Evolutionary conservation across 2,888 invertebrate genomes (phyloP).

Genomic region (Zygogramma bicolorata): DNA sequence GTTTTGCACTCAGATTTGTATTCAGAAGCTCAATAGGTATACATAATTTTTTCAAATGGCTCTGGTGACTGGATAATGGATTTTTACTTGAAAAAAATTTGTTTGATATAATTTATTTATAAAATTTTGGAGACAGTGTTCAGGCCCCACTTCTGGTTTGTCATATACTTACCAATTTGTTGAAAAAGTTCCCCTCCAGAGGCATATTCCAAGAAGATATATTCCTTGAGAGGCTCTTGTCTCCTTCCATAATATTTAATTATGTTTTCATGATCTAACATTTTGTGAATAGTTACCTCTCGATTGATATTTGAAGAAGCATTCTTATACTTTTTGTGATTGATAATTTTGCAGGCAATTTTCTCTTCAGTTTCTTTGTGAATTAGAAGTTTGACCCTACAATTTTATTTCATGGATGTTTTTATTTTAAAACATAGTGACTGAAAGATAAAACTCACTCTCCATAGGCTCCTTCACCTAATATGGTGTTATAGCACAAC

Average conservation of each 20-base stretch:
- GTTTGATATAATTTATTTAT: too few relatives aligned
- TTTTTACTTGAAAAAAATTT: too few relatives aligned
- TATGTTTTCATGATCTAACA: constrained; percentile 87
- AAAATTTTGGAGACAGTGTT: too few relatives aligned
- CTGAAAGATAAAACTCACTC: too few relatives aligned
- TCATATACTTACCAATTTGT: constrained; percentile 84
- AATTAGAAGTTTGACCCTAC: constrained; percentile 90
- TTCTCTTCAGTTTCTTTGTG: constrained; percentile 85
- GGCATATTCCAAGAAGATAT: constrained; percentile 97
- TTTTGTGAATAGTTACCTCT: constrained; percentile 90
- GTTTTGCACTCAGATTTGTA: too few relatives aligned
- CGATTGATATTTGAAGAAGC: constrained; percentile 80
- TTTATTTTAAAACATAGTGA: too few relatives aligned
- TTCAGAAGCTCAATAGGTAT: too few relatives aligned
- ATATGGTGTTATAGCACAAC: constrained; percentile 83
- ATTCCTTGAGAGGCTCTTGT: constrained; percentile 81
- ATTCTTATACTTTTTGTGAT: constrained; percentile 77
- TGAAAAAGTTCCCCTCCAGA: constrained; percentile 98
- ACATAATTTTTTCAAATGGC: too few relatives aligned
- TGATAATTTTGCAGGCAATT: constrained; percentile 93
- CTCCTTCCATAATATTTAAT: constrained; percentile 91
- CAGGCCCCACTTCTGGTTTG: too few relatives aligned
- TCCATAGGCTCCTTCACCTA: constrained; percentile 97
- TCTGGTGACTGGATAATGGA: too few relatives aligned
- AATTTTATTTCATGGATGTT: constrained; percentile 21